Conservation (phyloP, 2,797 vertebrate species). For the Mallotus villosus region DNA sequence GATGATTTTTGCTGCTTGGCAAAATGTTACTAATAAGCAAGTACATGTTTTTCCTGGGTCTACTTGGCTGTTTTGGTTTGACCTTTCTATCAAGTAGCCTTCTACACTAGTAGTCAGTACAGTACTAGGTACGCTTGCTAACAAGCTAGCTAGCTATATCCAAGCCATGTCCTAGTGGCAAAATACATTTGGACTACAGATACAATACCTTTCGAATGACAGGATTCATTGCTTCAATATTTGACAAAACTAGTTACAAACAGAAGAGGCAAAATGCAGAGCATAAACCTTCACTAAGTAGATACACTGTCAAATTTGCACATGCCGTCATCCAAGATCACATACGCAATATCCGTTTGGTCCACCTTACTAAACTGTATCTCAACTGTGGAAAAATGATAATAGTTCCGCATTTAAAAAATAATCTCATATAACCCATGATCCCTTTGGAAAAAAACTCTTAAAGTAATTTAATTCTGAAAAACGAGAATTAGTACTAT, state of each 20-base stretch:
- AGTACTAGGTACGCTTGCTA: no score
- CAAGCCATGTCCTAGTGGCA: constrained; percentile 40
- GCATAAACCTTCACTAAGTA: not conserved
- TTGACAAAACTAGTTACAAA: not conserved
- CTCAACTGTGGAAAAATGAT: not conserved
- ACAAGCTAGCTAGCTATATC: not conserved
- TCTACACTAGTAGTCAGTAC: no score
- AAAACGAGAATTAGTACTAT: no score
- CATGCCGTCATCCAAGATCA: not conserved
- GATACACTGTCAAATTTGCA: not conserved
- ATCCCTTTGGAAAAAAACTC: no score
- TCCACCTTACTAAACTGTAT: constrained; percentile 6
- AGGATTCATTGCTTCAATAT: constrained; percentile 38
- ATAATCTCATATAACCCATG: no score
- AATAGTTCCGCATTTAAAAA: not conserved
- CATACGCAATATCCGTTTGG: not conserved
- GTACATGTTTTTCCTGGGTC: no score
- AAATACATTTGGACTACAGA: not conserved
- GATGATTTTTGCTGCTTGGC: no score
- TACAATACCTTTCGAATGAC: constrained; percentile 51
- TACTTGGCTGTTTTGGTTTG: not conserved
- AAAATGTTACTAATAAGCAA: no score
- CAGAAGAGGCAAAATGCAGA: not conserved
- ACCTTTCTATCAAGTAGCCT: not conserved
- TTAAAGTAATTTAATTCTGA: no score